These are phyloP conservation scores for Pheucticus melanocephalus DNA, from an alignment of 2,113 vertebrate genomes.

Conservation along the genomic window DNA sequence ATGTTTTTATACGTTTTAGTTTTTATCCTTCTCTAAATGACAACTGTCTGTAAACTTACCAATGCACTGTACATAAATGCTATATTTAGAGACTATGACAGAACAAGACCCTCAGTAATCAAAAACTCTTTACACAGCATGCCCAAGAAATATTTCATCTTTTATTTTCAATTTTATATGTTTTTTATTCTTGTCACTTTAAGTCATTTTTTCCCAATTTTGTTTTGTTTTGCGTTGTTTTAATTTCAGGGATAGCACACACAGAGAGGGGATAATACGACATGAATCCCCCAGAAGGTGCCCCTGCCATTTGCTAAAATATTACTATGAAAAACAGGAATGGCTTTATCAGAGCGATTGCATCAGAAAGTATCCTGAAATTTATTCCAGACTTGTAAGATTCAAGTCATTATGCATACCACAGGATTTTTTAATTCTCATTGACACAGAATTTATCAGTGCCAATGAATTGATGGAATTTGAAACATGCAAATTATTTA, in stretches of 20 bases:
- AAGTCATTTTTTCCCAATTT: background rate
- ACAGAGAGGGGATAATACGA: background rate
- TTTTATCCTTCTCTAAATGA: background rate
- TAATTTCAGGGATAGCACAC: background rate
- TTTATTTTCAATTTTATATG: background rate
- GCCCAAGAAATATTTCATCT: background rate
- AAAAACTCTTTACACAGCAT: background rate
- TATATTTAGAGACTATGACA: background rate
- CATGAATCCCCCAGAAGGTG: background rate
- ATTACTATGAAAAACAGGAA: background rate
- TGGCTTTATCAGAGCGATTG: background rate
- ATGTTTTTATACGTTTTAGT: background rate
- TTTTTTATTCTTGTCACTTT: background rate
- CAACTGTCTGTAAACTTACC: background rate
- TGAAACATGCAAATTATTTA: background rate
- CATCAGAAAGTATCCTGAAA: background rate
- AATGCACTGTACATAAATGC: background rate
- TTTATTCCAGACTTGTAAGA: background rate
- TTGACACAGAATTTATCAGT: background rate
- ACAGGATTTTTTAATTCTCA: background rate
- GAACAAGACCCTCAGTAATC: background rate
- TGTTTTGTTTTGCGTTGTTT: fast-evolving
- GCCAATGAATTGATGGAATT: background rate
- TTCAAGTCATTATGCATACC: background rate
- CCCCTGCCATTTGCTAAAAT: background rate